phyloP scores from a whole-genome alignment of 2,113 vertebrate species.

The Neopipo cinnamomea region DNA sequence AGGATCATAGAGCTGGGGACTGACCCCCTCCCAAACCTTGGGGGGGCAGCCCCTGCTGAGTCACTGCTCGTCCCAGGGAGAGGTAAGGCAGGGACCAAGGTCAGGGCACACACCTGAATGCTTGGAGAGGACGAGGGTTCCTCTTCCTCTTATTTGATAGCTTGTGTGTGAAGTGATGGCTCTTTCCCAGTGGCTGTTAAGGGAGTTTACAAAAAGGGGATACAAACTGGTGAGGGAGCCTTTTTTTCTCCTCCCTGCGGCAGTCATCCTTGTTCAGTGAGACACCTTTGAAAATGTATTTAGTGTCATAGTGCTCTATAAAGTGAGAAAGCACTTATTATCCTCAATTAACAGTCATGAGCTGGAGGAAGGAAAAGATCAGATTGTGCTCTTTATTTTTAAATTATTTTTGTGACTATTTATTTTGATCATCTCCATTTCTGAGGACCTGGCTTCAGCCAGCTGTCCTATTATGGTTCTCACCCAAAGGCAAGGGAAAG shows the following conservation, averaged over 20 bases:
- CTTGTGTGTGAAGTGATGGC: neutral
- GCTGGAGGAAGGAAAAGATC: neutral
- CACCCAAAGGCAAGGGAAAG: neutral
- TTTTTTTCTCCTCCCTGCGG: neutral
- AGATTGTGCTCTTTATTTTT: neutral
- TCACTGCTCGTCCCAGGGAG: neutral
- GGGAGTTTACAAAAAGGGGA: neutral
- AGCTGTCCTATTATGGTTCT: neutral
- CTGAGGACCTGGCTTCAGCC: neutral
- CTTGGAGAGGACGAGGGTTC: neutral
- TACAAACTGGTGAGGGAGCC: neutral
- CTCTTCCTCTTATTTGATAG: neutral
- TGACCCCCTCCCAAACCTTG: neutral
- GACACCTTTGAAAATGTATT: slow-evolving; percentile 18
- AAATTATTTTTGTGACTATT: neutral
- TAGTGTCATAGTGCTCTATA: neutral
- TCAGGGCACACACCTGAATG: neutral
- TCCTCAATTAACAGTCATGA: neutral
- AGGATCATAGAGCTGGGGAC: neutral
- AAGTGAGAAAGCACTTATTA: slow-evolving; percentile 31
- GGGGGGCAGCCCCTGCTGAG: neutral
- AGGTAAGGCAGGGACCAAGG: neutral
- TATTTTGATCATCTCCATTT: neutral
- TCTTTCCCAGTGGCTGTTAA: neutral
- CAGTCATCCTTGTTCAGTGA: neutral